phyloP scores from a whole-genome alignment of 2,113 vertebrate species.

The Himantopus leucocephalus region DNA sequence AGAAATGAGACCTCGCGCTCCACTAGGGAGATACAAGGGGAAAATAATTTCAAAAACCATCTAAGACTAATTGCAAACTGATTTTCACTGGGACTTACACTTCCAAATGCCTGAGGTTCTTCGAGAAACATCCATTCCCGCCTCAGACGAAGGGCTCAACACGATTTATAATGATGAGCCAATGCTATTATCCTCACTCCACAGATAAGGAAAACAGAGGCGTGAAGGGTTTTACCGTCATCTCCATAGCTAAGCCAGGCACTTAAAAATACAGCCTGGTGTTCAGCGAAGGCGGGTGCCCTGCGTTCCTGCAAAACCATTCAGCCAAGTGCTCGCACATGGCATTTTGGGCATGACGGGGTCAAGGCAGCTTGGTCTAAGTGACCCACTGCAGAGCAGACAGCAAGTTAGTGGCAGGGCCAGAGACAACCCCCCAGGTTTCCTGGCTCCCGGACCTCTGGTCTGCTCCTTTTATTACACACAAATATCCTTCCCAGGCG shows the following conservation, averaged over 20 bases:
- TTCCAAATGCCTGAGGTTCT: neutral
- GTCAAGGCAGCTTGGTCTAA: neutral
- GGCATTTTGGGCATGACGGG: neutral
- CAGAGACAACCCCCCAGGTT: neutral
- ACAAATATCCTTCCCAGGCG: neutral
- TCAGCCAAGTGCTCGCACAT: neutral
- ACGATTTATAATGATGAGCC: neutral
- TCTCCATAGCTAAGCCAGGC: neutral
- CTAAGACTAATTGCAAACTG: constrained; percentile 34
- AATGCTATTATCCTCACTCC: neutral
- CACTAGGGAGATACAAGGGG: neutral
- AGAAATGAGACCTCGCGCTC: neutral
- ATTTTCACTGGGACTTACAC: neutral
- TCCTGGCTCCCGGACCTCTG: neutral
- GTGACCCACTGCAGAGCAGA: neutral
- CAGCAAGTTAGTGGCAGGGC: neutral
- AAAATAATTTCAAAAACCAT: neutral
- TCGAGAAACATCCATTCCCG: neutral
- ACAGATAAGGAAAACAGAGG: neutral
- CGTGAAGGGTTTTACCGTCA: neutral
- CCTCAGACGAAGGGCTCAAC: neutral
- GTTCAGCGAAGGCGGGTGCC: neutral
- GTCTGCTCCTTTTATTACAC: neutral
- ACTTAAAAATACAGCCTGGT: neutral
- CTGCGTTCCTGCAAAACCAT: neutral